Base-by-base conservation (phyloP, 2,888 invertebrate genomes). In the Tachystola acroxantha region DNA sequence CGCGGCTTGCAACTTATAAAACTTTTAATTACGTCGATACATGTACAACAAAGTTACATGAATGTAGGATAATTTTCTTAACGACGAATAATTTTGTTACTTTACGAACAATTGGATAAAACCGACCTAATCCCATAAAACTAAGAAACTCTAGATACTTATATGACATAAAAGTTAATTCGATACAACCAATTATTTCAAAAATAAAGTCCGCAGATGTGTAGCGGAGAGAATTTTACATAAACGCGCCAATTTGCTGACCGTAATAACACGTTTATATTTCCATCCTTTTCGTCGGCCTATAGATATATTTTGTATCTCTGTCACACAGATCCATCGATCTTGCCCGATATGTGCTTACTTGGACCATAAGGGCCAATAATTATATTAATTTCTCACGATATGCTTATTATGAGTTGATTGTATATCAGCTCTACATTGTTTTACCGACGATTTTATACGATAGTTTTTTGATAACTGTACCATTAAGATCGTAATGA, bases 321-420 rank as follows among this genome's bases (percentile, higher is more conserved):
- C 50, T 46, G 40, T 58, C 52, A 43, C 55, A 45, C 59, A 53
- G 53, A 46, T 50, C 54, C 57, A 59, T 60, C 57, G 62, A 62
- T 64, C 55, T 58, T 49, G 37, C 13, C 47, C 47, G 51, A 55
- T 58, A 50, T 53, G 48, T 56, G 44, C 48, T 45, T 46, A 43
- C 46, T 45, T 47, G 46, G 49, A 45, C 52, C 57, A 59, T 66
- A 68, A 67, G 66, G 64, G 57, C 54, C 57, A 66, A 72, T 76
- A 76, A 78, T 77, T 75, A 72, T 63, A 77, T 71, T 73, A 68
- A 77, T 76, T 73, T 68, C 58, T 64, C 53, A 53, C 62, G 64
- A 62, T 59, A 63, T 60, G 57, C 67, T 68, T 67, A 73, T 74
- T 74, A 69, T 70, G 48, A 66, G 60, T 61, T 67, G 65, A 70